These are phyloP conservation scores for Drosophila yooni DNA, from an alignment of 2,888 invertebrate genomes.

Conservation along the genomic window DNA sequence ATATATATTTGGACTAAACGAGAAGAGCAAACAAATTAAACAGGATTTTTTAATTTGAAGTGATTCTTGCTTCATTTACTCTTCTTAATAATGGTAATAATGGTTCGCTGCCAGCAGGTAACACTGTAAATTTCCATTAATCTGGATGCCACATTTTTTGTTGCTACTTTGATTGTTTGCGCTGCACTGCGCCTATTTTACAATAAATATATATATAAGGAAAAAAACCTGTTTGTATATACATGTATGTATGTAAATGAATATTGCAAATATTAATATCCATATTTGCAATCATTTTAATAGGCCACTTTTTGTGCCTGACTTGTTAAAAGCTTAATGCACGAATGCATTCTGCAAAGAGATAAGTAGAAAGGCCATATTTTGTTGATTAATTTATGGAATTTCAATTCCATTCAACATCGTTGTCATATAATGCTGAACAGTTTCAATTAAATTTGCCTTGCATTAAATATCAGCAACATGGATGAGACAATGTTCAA, in stretches of 20 bases:
- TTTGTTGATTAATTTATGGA: slow-evolving; percentile 55
- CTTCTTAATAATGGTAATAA: no score
- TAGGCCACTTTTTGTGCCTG: slow-evolving; percentile 59
- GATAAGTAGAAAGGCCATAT: slow-evolving; percentile 21
- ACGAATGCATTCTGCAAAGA: slow-evolving; percentile 41
- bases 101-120: slow-evolving; percentile 12
- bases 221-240: slow-evolving; percentile 13
- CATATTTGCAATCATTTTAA: slow-evolving; percentile 71
- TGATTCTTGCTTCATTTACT: neutral
- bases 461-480: slow-evolving; percentile 15
- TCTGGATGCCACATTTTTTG: slow-evolving; percentile 49
- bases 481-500: neutral
- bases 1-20: slow-evolving; percentile 5
- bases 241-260: slow-evolving; percentile 1
- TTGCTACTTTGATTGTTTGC: slow-evolving; percentile 69
- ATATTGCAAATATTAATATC: slow-evolving; percentile 7
- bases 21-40: neutral
- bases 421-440: slow-evolving; percentile 35
- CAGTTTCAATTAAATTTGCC: slow-evolving; percentile 43
- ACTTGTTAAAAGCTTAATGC: slow-evolving; percentile 60
- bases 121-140: slow-evolving; percentile 65
- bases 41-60: neutral
- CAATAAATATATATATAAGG: neutral
- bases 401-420: slow-evolving; percentile 22
- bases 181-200: slow-evolving; percentile 40